A percentile compares a stretch with the other conserved stretches of the same genome.
phyloP scores from a whole-genome alignment of 2,797 vertebrate species.

The Babyrousa celebensis region DNA sequence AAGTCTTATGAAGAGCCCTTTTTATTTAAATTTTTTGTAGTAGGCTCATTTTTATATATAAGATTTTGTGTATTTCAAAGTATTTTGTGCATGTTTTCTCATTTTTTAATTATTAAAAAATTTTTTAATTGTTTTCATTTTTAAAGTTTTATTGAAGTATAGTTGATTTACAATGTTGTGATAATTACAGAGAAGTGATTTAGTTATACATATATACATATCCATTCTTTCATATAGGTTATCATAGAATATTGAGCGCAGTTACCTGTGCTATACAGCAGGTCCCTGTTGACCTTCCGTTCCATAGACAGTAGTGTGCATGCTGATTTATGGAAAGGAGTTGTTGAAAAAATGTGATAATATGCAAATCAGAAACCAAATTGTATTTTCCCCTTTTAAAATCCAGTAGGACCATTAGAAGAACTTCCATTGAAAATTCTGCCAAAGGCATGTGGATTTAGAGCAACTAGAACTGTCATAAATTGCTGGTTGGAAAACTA shows the following conservation, averaged over 20 bases:
- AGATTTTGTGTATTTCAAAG: conserved; percentile 50
- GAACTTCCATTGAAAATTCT: conserved; percentile 29
- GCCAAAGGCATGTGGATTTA: conserved; percentile 3
- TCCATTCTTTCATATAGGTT: too few species aligned
- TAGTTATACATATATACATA: too few species aligned
- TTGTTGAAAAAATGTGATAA: conserved; percentile 35
- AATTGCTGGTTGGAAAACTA: not conserved
- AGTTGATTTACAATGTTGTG: too few species aligned
- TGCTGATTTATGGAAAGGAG: not conserved
- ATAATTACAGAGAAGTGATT: too few species aligned
- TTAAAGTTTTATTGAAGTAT: too few species aligned
- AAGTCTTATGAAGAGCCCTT: not conserved
- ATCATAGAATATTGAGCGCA: too few species aligned
- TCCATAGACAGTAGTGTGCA: too few species aligned
- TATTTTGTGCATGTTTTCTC: not conserved
- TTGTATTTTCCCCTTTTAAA: conserved; percentile 22
- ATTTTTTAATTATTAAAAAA: conserved; percentile 7
- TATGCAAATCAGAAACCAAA: conserved; percentile 15
- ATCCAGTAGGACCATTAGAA: not conserved
- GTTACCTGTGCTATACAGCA: too few species aligned
- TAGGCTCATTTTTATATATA: conserved; percentile 36
- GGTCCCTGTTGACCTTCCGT: too few species aligned
- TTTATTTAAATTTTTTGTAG: not conserved
- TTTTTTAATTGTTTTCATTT: too few species aligned
- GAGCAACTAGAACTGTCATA: conserved; percentile 42